phyloP scores from a whole-genome alignment of 2,113 vertebrate genomes.

The Himantopus leucocephalus region DNA sequence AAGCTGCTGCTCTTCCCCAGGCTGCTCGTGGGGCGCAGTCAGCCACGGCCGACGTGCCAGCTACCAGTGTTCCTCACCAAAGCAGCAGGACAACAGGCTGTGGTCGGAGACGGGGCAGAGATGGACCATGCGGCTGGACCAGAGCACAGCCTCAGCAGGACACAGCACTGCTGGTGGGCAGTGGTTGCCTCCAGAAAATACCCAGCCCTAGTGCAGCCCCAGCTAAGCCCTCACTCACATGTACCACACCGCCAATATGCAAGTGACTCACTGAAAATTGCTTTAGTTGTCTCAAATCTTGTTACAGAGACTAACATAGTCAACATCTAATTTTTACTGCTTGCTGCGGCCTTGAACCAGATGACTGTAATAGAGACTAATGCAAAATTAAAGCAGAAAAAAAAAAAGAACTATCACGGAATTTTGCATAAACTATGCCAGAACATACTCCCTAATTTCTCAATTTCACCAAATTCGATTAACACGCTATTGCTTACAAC shows the following conservation, averaged over 20 bases:
- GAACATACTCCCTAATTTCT: background rate
- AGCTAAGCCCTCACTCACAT: background rate
- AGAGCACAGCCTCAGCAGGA: background rate
- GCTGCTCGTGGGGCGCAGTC: background rate
- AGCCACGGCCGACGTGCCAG: rapidly evolving
- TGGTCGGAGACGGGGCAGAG: background rate
- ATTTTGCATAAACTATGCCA: background rate
- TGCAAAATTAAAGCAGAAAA: background rate
- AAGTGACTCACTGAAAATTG: background rate
- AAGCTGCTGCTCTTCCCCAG: background rate
- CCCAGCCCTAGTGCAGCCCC: background rate
- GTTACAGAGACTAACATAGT: background rate
- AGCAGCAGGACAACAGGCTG: background rate
- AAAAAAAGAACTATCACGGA: background rate
- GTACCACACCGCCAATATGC: too few relatives aligned
- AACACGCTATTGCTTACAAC: rapidly evolving
- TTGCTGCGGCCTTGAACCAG: background rate
- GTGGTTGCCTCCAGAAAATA: background rate
- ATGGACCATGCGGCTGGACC: rapidly evolving
- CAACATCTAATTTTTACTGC: background rate
- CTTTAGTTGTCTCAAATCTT: background rate
- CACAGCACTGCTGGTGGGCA: background rate
- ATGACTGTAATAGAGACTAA: background rate
- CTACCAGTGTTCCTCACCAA: background rate
- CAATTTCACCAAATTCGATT: background rate